Conservation (phyloP, 2,888 invertebrate genomes). For the Odontomyia ornata region DNA sequence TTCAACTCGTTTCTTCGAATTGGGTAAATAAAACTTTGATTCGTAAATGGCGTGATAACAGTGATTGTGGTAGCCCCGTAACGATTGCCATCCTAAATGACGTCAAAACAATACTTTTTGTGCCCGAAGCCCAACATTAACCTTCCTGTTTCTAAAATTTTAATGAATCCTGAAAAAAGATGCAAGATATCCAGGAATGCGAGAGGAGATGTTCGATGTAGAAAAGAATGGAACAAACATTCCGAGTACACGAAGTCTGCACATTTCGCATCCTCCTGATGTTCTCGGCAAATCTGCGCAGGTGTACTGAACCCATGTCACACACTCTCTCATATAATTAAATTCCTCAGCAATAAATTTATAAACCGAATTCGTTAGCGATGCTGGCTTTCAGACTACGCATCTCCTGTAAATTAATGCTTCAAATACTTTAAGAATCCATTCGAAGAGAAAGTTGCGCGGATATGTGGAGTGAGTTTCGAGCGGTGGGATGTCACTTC, state of each 20-base stretch:
- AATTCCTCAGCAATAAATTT: constrained; percentile 33
- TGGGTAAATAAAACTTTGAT: too few relatives aligned
- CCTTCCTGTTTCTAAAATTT: constrained; percentile 20
- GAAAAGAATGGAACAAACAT: not conserved
- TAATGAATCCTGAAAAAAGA: constrained; percentile 21
- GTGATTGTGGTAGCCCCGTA: not conserved
- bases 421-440: not conserved
- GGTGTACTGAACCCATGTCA: constrained; percentile 30
- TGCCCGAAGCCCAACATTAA: not conserved
- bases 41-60: not conserved
- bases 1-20: too few relatives aligned
- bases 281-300: not conserved
- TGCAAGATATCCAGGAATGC: too few relatives aligned
- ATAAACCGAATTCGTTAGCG: not conserved
- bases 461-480: not conserved
- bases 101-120: not conserved
- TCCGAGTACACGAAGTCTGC: not conserved
- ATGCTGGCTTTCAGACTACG: not conserved
- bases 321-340: constrained; percentile 6
- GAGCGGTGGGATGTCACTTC: not conserved
- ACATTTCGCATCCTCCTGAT: not conserved
- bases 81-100: not conserved
- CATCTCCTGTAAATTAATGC: not conserved
- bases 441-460: not conserved
- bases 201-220: too few relatives aligned